These are phyloP conservation scores for Alauda arvensis DNA, from an alignment of 2,797 vertebrate species.

Conservation along the genomic window DNA sequence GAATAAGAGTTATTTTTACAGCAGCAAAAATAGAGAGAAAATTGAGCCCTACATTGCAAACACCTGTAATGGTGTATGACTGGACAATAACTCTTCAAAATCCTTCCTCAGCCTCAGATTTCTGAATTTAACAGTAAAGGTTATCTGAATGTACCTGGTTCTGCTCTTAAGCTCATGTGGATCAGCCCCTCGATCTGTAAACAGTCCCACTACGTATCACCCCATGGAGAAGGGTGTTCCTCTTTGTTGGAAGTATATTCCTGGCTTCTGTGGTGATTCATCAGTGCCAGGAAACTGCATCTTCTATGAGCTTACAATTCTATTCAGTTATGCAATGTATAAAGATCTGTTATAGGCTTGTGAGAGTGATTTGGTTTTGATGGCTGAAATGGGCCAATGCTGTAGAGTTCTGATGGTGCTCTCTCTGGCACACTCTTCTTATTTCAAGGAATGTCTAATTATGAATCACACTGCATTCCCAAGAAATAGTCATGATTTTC, in stretches of 20 bases:
- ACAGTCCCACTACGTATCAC: background rate
- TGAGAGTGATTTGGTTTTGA: background rate
- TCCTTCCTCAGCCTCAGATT: background rate
- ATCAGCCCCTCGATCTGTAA: background rate
- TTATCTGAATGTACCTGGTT: background rate
- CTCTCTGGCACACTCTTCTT: background rate
- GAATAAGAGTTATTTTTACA: background rate
- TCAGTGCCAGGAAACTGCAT: background rate
- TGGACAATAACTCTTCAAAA: background rate
- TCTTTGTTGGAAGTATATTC: background rate
- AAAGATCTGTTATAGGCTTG: background rate
- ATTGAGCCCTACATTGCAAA: background rate
- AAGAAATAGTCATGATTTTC: conserved; percentile 26
- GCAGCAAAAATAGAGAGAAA: background rate
- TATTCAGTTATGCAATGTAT: background rate
- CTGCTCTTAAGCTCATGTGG: background rate
- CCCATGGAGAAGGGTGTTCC: background rate
- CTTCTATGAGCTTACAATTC: background rate
- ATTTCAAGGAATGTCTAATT: background rate
- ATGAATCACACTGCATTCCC: background rate
- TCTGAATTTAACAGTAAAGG: background rate
- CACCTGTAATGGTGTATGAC: background rate
- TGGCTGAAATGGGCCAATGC: background rate
- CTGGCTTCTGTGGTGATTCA: background rate
- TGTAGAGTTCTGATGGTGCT: background rate